phyloP scores from a whole-genome alignment of 2,113 vertebrate species.

The Gambusia affinis region DNA sequence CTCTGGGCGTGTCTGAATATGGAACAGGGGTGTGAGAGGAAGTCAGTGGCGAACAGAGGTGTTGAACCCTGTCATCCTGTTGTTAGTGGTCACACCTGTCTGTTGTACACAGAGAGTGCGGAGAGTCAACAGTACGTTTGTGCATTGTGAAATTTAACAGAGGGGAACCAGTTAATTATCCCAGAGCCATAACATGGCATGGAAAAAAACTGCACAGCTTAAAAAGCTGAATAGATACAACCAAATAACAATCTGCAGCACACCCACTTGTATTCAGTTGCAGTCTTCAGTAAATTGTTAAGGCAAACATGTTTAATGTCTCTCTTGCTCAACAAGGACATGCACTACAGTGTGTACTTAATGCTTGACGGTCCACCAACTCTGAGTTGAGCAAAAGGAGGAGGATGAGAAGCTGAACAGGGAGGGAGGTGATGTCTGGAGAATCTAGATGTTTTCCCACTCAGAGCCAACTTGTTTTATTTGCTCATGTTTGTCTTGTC shows the following conservation, averaged over 20 bases:
- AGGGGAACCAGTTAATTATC: constrained; percentile 39
- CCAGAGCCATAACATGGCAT: constrained; percentile 14
- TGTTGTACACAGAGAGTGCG: constrained; percentile 54
- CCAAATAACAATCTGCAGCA: constrained; percentile 14
- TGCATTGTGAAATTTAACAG: constrained; percentile 26
- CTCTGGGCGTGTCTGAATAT: constrained; percentile 60
- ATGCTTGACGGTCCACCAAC: constrained; percentile 61
- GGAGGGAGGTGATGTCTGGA: constrained; percentile 15
- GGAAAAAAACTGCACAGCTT: constrained; percentile 26
- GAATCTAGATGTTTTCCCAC: neutral
- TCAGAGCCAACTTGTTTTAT: constrained; percentile 18
- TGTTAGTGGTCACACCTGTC: constrained; percentile 79
- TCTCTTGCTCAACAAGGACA: constrained; percentile 42
- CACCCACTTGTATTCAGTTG: constrained; percentile 25
- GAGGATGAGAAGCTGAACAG: constrained; percentile 28
- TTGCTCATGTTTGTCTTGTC: constrained; percentile 17
- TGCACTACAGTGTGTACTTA: constrained; percentile 47
- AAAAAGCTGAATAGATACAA: neutral
- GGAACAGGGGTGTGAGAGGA: constrained; percentile 71
- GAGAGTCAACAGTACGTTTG: constrained; percentile 55
- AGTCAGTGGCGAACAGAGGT: constrained; percentile 71
- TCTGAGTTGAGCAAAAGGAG: constrained; percentile 57
- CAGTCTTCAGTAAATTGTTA: constrained; percentile 56
- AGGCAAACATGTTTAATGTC: constrained; percentile 37
- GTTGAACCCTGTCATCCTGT: constrained; percentile 78